Base-by-base conservation (phyloP, 2,113 vertebrate species). In the Chaetura pelagica region DNA sequence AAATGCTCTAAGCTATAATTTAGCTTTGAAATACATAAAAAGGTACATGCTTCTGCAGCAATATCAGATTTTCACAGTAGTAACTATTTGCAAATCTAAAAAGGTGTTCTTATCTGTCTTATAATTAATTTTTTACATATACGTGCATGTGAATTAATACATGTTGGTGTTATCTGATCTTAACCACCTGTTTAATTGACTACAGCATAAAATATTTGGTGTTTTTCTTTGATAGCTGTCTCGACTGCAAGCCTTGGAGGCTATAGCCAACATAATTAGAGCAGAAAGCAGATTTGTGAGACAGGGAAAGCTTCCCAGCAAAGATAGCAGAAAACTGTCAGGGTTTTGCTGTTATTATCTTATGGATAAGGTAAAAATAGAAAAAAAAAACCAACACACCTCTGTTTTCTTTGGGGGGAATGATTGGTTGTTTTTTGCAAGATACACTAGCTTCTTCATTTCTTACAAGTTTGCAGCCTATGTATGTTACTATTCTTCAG, bases 151-250 rank as follows among this genome's bases (percentile, higher is more conserved):
- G 55, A 92, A 74, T 88, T 77, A 90, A 52, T 86, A 34, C n/a
- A 38, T 23, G n/a, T 62, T 90, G 48, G 52, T 90, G 29, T 90
- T 92, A 84, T 72, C 59, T 92, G 55, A 71, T 92, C 34, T 69
- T 81, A 96, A 71, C 67, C 63, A 84, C 24, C 49, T 80, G 38
- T 87, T 88, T 86, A 94, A 86, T 66, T 91, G 76, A 77, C 83
- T 90, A 6, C 1, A 2, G 35, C 15, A 51, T 69, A 21, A 86
- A 88, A 62, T 77, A 26, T 77, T 89, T 67, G 71, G 75, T 96
- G 49, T 86, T 96, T 88, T 76, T 80, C 21, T 85, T 93, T 61
- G 78, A 59, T 71, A 90, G 27, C 64, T 90, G 16, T 78, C 59
- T 87, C 61, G 57, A 81, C 48, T 88, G 24, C 44, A 59, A 84